A percentile compares a stretch with the other conserved stretches of the same genome.
These are phyloP conservation scores for Sylvilagus floridanus DNA, from an alignment of 2,797 vertebrate genomes.

Conservation along the genomic window DNA sequence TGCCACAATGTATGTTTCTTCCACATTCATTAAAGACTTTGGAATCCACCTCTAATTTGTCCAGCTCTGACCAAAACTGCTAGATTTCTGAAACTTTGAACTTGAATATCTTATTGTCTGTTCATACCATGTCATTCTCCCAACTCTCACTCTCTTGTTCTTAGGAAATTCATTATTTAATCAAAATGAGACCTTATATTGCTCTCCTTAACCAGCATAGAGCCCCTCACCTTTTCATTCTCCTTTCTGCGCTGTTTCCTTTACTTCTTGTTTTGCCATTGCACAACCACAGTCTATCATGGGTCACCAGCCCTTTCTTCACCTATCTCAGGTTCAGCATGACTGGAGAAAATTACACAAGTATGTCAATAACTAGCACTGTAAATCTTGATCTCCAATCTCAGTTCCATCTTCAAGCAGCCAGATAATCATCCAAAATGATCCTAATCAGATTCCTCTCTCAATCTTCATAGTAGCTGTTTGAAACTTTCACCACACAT, in stretches of 20 bases:
- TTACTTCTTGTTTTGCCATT: conserved; percentile 29
- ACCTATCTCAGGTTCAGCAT: background rate
- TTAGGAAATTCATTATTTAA: background rate
- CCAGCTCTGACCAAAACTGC: background rate
- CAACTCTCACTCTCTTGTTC: background rate
- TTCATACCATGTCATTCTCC: background rate
- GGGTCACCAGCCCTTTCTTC: background rate
- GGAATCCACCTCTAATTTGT: background rate
- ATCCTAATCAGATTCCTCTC: background rate
- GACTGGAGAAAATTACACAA: conserved; percentile 17
- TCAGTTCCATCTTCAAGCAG: background rate
- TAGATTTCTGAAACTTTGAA: conserved; percentile 32
- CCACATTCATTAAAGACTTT: background rate
- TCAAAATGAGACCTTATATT: conserved; percentile 6
- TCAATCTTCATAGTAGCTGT: background rate
- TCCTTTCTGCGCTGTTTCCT: background rate
- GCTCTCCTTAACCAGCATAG: background rate
- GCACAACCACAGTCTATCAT: background rate
- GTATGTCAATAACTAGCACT: background rate
- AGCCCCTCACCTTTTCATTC: background rate
- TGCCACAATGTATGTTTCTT: background rate
- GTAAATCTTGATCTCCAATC: conserved; percentile 6
- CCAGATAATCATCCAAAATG: background rate
- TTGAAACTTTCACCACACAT: background rate
- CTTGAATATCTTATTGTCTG: background rate